phyloP scores from a whole-genome alignment of 2,797 vertebrate species.

The Gymnothorax reevesii region DNA sequence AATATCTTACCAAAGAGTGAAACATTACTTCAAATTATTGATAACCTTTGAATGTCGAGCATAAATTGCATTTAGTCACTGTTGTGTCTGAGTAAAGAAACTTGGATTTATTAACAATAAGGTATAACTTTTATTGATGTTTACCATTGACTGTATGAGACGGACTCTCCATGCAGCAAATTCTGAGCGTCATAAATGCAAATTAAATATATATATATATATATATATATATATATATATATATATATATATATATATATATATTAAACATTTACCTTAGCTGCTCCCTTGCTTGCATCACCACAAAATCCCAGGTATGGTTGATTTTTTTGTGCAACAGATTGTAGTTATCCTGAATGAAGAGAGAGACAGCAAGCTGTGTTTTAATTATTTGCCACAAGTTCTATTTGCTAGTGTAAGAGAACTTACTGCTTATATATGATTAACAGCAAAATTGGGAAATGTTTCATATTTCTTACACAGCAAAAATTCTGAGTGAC shows the following conservation, averaged over 20 bases:
- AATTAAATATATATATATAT: neutral
- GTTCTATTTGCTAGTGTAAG: neutral
- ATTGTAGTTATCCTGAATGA: constrained; percentile 82
- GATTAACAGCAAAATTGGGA: neutral
- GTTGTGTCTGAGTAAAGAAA: constrained; percentile 12
- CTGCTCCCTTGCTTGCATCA: constrained; percentile 94
- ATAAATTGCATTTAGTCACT: neutral
- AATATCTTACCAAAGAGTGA: neutral
- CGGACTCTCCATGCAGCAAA: neutral
- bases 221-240: neutral
- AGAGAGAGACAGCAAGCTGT: neutral
- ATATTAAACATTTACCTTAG: constrained; percentile 74
- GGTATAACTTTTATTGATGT: neutral
- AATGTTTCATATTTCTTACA: neutral
- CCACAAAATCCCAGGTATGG: constrained; percentile 94
- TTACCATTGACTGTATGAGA: neutral
- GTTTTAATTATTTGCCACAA: neutral
- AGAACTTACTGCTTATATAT: neutral
- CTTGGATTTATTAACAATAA: neutral
- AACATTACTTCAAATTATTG: neutral
- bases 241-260: neutral
- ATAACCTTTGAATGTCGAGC: neutral
- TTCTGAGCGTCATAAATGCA: constrained; percentile 4
- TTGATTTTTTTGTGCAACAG: constrained; percentile 87
- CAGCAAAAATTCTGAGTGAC: neutral